These are phyloP conservation scores for Anticlea derivata DNA, from an alignment of 2,888 invertebrate genomes.

Conservation along the genomic window DNA sequence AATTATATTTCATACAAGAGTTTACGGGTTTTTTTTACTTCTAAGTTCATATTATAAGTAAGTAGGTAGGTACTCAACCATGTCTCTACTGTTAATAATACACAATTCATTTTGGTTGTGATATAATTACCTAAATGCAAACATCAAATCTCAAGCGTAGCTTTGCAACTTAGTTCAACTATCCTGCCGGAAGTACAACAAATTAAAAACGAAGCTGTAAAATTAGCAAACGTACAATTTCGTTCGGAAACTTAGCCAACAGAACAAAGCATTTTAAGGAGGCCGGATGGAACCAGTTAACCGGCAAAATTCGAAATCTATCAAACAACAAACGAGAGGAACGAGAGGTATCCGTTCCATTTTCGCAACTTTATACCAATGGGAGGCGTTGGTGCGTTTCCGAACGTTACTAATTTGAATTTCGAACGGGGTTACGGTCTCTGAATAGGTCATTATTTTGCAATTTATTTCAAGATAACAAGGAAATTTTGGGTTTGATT, in stretches of 20 bases:
- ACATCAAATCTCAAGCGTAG: not conserved
- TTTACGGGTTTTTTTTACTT: too few relatives aligned
- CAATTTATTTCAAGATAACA: conserved; percentile 21
- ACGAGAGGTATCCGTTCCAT: conserved; percentile 81
- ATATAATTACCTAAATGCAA: too few relatives aligned
- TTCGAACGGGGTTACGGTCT: conserved; percentile 52
- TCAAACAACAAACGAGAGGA: conserved; percentile 68
- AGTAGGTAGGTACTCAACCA: too few relatives aligned
- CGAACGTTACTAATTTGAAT: conserved; percentile 58
- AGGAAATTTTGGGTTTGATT: conserved; percentile 17
- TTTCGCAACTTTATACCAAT: conserved; percentile 74
- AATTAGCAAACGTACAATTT: conserved; percentile 20
- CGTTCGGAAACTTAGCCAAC: conserved; percentile 27
- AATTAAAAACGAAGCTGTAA: conserved; percentile 24
- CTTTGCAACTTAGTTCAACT: conserved; percentile 9
- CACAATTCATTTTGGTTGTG: too few relatives aligned
- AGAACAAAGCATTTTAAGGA: conserved; percentile 45
- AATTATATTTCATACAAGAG: too few relatives aligned
- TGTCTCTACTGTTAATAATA: too few relatives aligned
- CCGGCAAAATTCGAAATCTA: conserved; percentile 82
- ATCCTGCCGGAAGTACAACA: conserved; percentile 1
- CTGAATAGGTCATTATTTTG: conserved; percentile 29
- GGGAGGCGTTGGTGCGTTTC: conserved; percentile 73
- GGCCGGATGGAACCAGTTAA: conserved; percentile 78
- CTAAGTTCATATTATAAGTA: too few relatives aligned